Base-by-base conservation (phyloP, 2,797 vertebrate species). In the Sebastes cheni region DNA sequence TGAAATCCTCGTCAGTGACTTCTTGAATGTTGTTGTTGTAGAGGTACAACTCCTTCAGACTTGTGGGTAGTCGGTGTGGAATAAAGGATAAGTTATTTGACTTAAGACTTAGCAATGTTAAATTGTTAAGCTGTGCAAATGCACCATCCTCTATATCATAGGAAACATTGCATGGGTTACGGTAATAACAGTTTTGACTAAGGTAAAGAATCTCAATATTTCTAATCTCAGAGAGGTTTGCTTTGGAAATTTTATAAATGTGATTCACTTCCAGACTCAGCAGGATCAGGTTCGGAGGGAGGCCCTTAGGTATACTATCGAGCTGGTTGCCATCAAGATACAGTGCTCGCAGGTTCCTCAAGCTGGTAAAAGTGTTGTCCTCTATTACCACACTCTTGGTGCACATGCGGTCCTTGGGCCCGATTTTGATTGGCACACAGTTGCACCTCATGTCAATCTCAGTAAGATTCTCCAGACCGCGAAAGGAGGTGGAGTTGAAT, bases 361-460 rank as follows among this genome's bases (percentile, higher is more conserved):
- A 93, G 42, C 82, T 60, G 50, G 88, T 90, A 78, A 99, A 99
- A 71, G 95, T 96, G 11, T 94, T 84, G 6, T 95, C 88, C 46
- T 95, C 78, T 12, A 99, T 95, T 6, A 82, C 80, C 1, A 96
- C 82, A 1, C 67, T 92, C 2, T 18, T 68, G 0, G 8, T 94
- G 70, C 98, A 99, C n/a, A 97, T 71, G 0, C 61, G 75, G 66
- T 98, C 92, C 89, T 99, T 98, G 9, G 98, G 96, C 0, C 97
- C 98, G 1, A 98, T 62, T 91, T 86, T 97, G 81, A 94, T 62
- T 22, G 98, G 98, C 68, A 99, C 88, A 42, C 98, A 99, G 92
- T 99, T 99, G 92, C 98, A 99, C 80, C 97, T 96, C 91, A 99
- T 96, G 90, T 99, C 97, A 2, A 99, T 96, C 91, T 99, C 98